Evolutionary conservation across 2,888 invertebrate genomes (phyloP).

Genomic region (Altica lythri): DNA sequence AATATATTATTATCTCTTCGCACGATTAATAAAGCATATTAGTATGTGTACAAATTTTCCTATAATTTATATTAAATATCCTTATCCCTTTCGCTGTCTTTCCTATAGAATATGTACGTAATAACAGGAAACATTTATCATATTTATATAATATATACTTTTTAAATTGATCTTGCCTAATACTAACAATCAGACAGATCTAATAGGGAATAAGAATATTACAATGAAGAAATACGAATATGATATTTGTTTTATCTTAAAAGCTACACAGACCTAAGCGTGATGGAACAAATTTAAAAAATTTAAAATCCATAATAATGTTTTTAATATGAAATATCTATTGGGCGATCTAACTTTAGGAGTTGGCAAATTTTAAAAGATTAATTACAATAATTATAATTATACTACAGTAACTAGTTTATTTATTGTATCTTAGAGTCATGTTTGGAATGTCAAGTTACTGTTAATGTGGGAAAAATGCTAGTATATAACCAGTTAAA

Average conservation of each 20-base stretch:
- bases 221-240: slow-evolving; percentile 55
- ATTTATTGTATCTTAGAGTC: neutral
- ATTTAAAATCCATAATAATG: neutral
- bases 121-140: slow-evolving; percentile 59
- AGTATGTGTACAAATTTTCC: too few relatives aligned
- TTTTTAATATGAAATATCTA: neutral
- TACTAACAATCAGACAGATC: slow-evolving; percentile 57
- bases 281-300: slow-evolving; percentile 37
- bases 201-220: slow-evolving; percentile 50
- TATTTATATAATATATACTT: slow-evolving; percentile 56
- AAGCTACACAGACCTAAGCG: slow-evolving; percentile 54
- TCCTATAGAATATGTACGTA: slow-evolving; percentile 57
- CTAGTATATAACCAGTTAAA: too few relatives aligned
- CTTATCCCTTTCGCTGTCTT: slow-evolving; percentile 49
- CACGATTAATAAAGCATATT: too few relatives aligned
- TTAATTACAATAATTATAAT: neutral
- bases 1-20: too few relatives aligned
- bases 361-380: neutral
- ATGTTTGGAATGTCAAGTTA: slow-evolving; percentile 3
- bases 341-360: neutral
- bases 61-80: too few relatives aligned
- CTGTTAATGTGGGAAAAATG: neutral
- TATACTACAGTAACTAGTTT: slow-evolving; percentile 2
- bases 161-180: slow-evolving; percentile 56
- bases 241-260: slow-evolving; percentile 51